Evolutionary conservation across 2,888 invertebrate species (phyloP), one percentile per base, ranked within the genome.

Genomic region (Cataglyphis albicans): DNA sequence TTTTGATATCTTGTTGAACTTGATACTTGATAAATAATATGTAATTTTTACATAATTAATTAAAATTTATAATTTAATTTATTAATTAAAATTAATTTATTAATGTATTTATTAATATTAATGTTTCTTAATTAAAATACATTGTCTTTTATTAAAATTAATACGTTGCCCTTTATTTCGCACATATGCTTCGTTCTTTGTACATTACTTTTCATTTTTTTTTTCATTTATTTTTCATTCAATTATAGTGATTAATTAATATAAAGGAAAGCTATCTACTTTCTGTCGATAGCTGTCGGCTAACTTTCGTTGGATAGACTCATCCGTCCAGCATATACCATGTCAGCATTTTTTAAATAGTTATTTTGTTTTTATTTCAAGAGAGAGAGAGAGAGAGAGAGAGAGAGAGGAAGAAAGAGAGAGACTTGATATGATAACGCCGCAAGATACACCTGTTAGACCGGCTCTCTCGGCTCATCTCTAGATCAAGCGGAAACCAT

Each of bases 301-400:
- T 41, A 65, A 75, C 76, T 76, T 76, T 76, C 76, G 7, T 67
- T 76, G 12, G 55, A 29, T n/a, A 7, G 38, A n/a, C 52, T 12
- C 35, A 15, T 7, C 21, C 35, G 25, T 18, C 18, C 9, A 29
- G 12, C 6, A 6, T 64, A 12, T 1, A n/a, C 7, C 18, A 48
- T 48, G 18, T 9, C 38, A 4, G 15, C 25, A 9, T n/a, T 7
- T 29, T 9, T 29, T 12, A 15, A n/a, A n/a, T 29, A 21, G 10
- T 12, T 32, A 15, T 21, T 59, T 25, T 59, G 15, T 44, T 59
- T 55, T 78, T 10, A 67, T 67, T 41, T 57, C 68, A 10, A 12
- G 15, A 44, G 15, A 44, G 5, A 41, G 41, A n/a, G 18, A 12
- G 15, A 44, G 5, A 44, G 1, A 41, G 41, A 41, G 15, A 41